A percentile compares a stretch with the other conserved stretches of the same genome.
These are phyloP conservation scores for Melikaiella ostensackeni DNA, from an alignment of 2,888 invertebrate genomes.

Conservation along the genomic window DNA sequence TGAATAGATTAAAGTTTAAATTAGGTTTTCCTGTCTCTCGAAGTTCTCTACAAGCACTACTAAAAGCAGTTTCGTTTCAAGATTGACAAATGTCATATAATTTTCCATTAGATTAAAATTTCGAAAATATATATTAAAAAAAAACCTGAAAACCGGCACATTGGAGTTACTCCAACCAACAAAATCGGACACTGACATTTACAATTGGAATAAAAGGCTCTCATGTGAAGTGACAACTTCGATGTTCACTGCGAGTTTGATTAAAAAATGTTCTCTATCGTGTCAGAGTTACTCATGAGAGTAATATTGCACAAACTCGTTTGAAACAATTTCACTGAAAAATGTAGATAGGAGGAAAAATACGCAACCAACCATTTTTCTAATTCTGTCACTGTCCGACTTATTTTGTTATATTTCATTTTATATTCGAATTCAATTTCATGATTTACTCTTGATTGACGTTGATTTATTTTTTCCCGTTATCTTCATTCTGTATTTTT, in stretches of 20 bases:
- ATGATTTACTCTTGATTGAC: background rate
- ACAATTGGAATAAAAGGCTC: background rate
- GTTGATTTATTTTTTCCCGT: background rate
- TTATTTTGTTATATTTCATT: background rate
- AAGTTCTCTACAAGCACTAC: no score
- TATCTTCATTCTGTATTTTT: background rate
- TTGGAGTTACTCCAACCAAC: background rate
- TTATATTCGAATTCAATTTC: background rate
- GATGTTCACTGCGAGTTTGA: background rate
- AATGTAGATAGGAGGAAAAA: background rate
- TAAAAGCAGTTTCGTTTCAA: no score
- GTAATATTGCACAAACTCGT: background rate
- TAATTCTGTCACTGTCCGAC: background rate
- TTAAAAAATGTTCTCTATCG: background rate
- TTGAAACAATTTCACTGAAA: background rate
- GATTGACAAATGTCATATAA: no score
- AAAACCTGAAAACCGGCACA: background rate
- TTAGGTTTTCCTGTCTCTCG: no score
- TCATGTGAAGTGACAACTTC: background rate
- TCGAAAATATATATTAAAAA: background rate
- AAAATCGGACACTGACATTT: background rate
- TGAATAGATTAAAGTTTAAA: no score
- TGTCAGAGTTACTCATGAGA: background rate
- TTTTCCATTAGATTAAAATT: background rate
- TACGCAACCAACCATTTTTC: no score